A percentile compares a stretch with the other conserved stretches of the same genome.
Conservation (phyloP, 2,797 vertebrate genomes). For the Champsocephalus esox region DNA sequence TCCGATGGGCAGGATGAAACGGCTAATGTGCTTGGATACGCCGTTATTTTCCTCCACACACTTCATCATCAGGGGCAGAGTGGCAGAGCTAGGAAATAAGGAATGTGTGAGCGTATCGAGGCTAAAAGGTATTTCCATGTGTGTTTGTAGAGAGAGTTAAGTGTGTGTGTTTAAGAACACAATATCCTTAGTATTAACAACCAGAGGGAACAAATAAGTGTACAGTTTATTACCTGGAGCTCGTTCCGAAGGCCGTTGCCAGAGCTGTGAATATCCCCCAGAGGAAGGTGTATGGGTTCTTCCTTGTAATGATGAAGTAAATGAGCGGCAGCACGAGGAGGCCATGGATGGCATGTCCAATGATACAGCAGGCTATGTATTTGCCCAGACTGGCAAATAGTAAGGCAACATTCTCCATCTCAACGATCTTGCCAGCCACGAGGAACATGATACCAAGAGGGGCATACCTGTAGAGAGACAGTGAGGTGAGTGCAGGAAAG, state of each 20-base stretch:
- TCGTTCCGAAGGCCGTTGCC: conserved; percentile 92
- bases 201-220: conserved; percentile 17
- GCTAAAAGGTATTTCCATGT: not conserved
- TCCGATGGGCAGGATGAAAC: conserved; percentile 93
- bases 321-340: conserved; percentile 87
- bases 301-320: conserved; percentile 89
- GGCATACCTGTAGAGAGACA: conserved; percentile 85
- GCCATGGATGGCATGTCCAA: conserved; percentile 91
- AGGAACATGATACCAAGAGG: conserved; percentile 94
- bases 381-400: conserved; percentile 91
- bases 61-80: conserved; percentile 93
- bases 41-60: conserved; percentile 93
- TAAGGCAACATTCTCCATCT: conserved; percentile 86
- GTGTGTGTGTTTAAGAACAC: not conserved
- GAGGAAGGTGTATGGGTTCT: conserved; percentile 92
- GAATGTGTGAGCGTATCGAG: conserved; percentile 1
- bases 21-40: conserved; percentile 91
- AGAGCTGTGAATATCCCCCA: conserved; percentile 89
- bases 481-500: not conserved
- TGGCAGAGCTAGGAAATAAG: conserved; percentile 85
- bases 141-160: not conserved
- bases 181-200: conserved; percentile 23
- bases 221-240: conserved; percentile 86
- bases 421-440: conserved; percentile 91
- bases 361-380: conserved; percentile 90